phyloP scores from a whole-genome alignment of 2,113 vertebrate genomes.

The Channa maculata region DNA sequence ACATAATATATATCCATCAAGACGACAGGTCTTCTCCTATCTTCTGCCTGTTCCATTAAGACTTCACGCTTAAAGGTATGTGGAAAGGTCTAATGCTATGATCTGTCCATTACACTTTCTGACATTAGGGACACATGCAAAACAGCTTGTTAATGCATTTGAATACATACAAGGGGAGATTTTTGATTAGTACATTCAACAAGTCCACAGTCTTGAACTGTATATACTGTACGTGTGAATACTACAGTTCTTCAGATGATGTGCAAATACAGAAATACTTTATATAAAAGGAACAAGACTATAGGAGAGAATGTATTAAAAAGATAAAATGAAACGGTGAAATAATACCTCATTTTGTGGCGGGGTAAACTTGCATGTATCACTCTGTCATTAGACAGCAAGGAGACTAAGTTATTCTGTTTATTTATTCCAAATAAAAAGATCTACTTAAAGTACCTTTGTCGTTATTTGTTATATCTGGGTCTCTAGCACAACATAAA shows the following conservation, averaged over 20 bases:
- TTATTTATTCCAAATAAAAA: no score
- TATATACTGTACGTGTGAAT: constrained; percentile 24
- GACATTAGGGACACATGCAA: background rate
- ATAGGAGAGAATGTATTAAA: background rate
- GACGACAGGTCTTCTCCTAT: constrained; percentile 33
- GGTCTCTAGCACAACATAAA: no score
- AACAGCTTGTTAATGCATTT: background rate
- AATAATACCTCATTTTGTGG: background rate
- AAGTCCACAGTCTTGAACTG: background rate
- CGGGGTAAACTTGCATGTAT: no score
- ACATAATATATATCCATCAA: constrained; percentile 53
- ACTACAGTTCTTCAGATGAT: constrained; percentile 12
- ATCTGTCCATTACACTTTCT: constrained; percentile 23
- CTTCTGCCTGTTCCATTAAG: constrained; percentile 40
- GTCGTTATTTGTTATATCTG: no score
- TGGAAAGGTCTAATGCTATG: background rate
- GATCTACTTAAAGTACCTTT: no score
- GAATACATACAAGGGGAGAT: background rate
- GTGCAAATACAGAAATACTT: constrained; percentile 1
- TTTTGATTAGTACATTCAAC: background rate
- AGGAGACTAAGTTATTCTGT: no score
- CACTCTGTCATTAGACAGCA: no score
- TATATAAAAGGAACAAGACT: background rate
- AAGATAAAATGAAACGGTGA: background rate
- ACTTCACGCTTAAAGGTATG: constrained; percentile 26